These are phyloP conservation scores for Drosophila infuscata DNA, from an alignment of 2,888 invertebrate species.

Conservation along the genomic window DNA sequence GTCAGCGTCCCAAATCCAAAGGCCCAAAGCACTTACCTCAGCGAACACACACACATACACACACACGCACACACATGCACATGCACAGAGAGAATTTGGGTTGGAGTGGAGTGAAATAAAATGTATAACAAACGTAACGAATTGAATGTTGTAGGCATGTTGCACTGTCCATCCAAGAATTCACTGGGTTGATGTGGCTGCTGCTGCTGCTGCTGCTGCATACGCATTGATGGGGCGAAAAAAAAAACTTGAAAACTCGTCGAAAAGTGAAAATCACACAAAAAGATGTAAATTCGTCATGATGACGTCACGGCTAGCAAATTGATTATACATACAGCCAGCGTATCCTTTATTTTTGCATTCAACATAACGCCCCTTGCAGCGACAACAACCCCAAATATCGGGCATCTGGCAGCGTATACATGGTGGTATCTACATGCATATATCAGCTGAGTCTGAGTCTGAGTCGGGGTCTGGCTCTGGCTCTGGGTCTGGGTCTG, in stretches of 20 bases:
- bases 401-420: constrained; percentile 18
- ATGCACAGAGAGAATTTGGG: constrained; percentile 9
- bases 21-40: constrained; percentile 70
- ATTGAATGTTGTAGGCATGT: constrained; percentile 69
- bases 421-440: constrained; percentile 17
- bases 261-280: constrained; percentile 63
- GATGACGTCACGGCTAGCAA: constrained; percentile 84
- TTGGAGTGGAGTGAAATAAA: constrained; percentile 52
- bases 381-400: constrained; percentile 39
- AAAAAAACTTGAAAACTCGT: constrained; percentile 33
- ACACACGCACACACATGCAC: background rate
- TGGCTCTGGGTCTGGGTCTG: background rate
- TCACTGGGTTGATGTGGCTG: constrained; percentile 25
- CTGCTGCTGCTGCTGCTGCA: constrained; percentile 19
- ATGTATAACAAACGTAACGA: constrained; percentile 79
- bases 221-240: constrained; percentile 30
- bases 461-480: constrained; percentile 3
- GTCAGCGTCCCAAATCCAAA: constrained; percentile 43
- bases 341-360: constrained; percentile 72
- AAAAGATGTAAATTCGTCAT: constrained; percentile 83
- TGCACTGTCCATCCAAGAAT: constrained; percentile 44
- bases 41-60: constrained; percentile 38
- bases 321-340: constrained; percentile 82
- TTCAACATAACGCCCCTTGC: constrained; percentile 48
- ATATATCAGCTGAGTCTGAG: constrained; percentile 6